Base-by-base conservation (phyloP, 2,113 vertebrate genomes). In the Hippopotamus amphibius region DNA sequence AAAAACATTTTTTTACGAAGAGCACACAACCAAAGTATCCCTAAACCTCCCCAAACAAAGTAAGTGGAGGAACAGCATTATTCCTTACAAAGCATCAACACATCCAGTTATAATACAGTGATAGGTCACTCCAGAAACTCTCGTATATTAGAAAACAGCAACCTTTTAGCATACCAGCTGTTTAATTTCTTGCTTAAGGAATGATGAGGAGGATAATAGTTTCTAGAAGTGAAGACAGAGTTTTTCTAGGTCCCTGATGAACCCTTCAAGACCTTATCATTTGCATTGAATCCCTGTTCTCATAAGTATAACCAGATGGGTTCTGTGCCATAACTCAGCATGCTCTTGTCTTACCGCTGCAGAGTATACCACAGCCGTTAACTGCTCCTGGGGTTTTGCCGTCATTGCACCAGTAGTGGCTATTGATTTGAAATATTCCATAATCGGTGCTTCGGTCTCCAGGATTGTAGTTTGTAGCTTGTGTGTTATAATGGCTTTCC, bases 361-460 rank as follows among this genome's bases (percentile, higher is more conserved):
- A 98, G 30, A 74, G 0, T 14, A 97, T 86, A 0, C 9, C 3
- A 37, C 98, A 98, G 37, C 6, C 16, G 0, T 97, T 97, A 5
- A 43, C 55, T 57, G 96, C 24, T 37, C 7, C 0, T 0, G 94
- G 96, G 12, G 97, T 98, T 88, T 90, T 97, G 85, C 83, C 96
- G 14, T 98, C 97, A 2, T 96, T 22, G 61, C 99, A 99, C 98
- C 98, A 99, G 69, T 97, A 98, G 13, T 3, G 71, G 88, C 98
- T 99, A 74, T 98, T 99, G 88, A 99, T 98, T 97, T 99, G 98
- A n/a, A 98, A 98, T 87, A 98, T 98, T 17, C 98, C 97, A 2
- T 99, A 99, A 68, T 99, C 98, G 0, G 98, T 98, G 82, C 98
- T 98, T 72, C 0, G 2, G 50, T 91, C 71, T 30, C 61, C 3